Base-by-base conservation (phyloP, 1,140 invertebrate genomes). In the Temnothorax nylanderi region DNA sequence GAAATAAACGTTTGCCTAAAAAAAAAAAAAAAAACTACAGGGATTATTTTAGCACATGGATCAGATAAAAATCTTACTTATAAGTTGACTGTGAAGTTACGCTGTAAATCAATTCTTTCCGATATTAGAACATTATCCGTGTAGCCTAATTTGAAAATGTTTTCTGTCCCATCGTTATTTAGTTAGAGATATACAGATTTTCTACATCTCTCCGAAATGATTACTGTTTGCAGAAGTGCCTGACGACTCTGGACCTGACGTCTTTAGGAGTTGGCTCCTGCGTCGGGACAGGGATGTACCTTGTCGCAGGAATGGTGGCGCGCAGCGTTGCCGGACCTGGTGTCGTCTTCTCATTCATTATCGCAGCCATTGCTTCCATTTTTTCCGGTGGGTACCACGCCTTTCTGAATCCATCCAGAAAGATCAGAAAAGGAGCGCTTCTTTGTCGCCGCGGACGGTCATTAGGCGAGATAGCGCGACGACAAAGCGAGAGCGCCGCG, bases 191-290 rank as follows among this genome's bases (percentile, higher is more conserved):
- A 44, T 69, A 16, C 13, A 32, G 2, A 11, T 67, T 47, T 37
- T 41, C 18, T 58, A 82, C 26, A 13, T 47, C 47, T 34, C 37
- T 34, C 0, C 49, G 47, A 37, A 51, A 76, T 37, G 16, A 78
- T 88, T 86, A 2, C 44, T 18, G 26, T 76, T 95, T 96, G 67
- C 96, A 99, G 98, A 98, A 98, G 97, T 98, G 98, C 95, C 96
- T 99, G 89, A 98, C 98, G 71, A 98, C 98, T 41, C 93, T 98
- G 93, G 98, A 99, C 95, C 95, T 99, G 91, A 98, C 98, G 67
- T 99, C 98, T 8, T 96, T 99, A 88, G 98, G 98, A n/a, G 98
- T 99, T 51, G 98, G 98, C 62, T 98, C 98, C 65, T 99, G 98
- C 94, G 98, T 98, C 11, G 98, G 98, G 62, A 99, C 98, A 26